These are phyloP conservation scores for Melanostigma gelatinosum DNA, from an alignment of 2,113 vertebrate species.

Conservation along the genomic window DNA sequence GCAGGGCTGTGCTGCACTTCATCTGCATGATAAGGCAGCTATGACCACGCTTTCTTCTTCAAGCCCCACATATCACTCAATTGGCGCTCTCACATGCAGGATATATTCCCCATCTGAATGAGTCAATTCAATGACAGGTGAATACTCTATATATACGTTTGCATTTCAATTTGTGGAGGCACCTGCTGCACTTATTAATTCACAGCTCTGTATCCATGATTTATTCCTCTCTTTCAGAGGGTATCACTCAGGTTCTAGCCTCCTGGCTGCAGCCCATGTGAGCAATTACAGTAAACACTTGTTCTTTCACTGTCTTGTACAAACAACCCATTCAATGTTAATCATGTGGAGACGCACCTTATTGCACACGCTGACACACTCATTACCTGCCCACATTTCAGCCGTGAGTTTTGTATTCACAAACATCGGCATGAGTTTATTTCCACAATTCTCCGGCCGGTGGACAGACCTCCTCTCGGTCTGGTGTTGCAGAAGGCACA, in stretches of 20 bases:
- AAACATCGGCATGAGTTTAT: slow-evolving; percentile 20
- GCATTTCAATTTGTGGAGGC: slow-evolving; percentile 40
- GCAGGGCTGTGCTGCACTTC: slow-evolving; percentile 11
- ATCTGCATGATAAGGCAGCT: slow-evolving; percentile 49
- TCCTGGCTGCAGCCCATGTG: neutral
- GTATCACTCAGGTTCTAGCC: neutral
- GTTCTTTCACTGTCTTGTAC: slow-evolving; percentile 38
- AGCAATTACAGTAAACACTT: slow-evolving; percentile 50
- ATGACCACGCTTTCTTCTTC: slow-evolving; percentile 22
- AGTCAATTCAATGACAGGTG: slow-evolving; percentile 37
- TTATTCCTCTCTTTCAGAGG: slow-evolving; percentile 8
- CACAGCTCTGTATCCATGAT: slow-evolving; percentile 6
- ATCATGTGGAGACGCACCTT: slow-evolving; percentile 57
- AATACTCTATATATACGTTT: slow-evolving; percentile 26
- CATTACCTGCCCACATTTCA: slow-evolving; percentile 39
- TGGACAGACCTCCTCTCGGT: slow-evolving; percentile 28
- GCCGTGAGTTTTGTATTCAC: slow-evolving; percentile 30
- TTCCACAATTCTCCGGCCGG: slow-evolving; percentile 26
- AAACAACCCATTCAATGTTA: slow-evolving; percentile 65
- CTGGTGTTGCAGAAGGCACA: slow-evolving; percentile 53
- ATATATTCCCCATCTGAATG: slow-evolving; percentile 40
- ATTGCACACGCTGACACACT: slow-evolving; percentile 24
- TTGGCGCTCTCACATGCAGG: slow-evolving; percentile 8
- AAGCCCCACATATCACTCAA: slow-evolving; percentile 36
- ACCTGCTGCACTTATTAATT: slow-evolving; percentile 47